Evolutionary conservation across 2,113 vertebrate genomes (phyloP).

Genomic region (Rafetus swinhoei): DNA sequence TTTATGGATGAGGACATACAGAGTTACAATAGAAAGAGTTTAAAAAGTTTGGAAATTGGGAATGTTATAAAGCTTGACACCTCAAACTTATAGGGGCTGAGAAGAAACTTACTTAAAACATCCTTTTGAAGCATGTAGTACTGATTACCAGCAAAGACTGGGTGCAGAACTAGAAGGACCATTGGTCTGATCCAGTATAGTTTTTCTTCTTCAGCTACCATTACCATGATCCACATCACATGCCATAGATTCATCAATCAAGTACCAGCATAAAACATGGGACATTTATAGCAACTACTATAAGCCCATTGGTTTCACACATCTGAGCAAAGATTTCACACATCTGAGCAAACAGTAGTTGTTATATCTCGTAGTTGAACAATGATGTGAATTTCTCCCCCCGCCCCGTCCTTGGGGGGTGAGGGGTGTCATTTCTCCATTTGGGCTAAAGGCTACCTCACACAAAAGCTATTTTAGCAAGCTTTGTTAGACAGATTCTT

Average conservation of each 20-base stretch:
- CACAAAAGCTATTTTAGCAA: background rate
- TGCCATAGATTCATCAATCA: background rate
- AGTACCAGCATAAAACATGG: background rate
- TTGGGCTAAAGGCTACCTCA: background rate
- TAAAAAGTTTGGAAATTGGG: background rate
- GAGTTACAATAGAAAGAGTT: background rate
- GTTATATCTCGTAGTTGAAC: background rate
- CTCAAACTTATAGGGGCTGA: background rate
- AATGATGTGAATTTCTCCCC: background rate
- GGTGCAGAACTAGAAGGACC: background rate
- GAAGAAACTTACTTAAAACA: background rate
- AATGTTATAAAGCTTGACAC: background rate
- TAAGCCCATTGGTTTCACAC: background rate
- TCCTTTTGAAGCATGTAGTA: background rate
- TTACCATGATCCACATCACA: background rate
- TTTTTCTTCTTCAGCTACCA: background rate
- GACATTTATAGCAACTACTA: background rate
- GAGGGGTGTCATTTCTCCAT: background rate
- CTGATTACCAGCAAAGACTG: background rate
- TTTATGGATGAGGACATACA: background rate
- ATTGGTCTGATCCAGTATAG: background rate
- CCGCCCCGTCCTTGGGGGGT: no score
- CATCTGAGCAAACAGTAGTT: fast-evolving
- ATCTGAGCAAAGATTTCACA: background rate
- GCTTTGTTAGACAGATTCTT: background rate